A percentile compares a stretch with the other conserved stretches of the same genome.
These are phyloP conservation scores for Eugnorisma glareosa DNA, from an alignment of 2,888 invertebrate genomes.

Conservation along the genomic window DNA sequence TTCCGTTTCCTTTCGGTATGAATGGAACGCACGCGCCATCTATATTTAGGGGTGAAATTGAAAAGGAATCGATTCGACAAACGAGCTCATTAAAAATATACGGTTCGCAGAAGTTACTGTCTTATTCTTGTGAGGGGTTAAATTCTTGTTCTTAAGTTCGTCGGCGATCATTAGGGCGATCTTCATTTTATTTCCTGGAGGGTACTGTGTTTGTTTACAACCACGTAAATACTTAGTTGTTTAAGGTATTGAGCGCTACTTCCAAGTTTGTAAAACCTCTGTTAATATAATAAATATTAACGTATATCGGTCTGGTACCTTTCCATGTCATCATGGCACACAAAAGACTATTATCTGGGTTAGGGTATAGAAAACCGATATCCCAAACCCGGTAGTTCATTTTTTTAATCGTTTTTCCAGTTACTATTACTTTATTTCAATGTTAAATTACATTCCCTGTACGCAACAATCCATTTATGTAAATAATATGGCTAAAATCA, in stretches of 20 bases:
- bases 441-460: no score
- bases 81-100: slow-evolving; percentile 75
- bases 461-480: no score
- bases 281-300: no score
- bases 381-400: not conserved
- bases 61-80: slow-evolving; percentile 59
- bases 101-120: slow-evolving; percentile 62
- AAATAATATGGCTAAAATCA: no score
- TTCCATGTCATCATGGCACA: not conserved
- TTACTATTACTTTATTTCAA: no score
- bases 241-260: not conserved
- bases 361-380: not conserved
- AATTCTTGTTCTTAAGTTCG: slow-evolving; percentile 40
- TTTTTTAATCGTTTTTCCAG: no score
- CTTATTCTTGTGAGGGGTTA: slow-evolving; percentile 56
- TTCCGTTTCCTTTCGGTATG: slow-evolving; percentile 25
- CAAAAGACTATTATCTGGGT: not conserved
- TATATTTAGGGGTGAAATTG: slow-evolving; percentile 54
- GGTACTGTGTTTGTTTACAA: slow-evolving; percentile 1
- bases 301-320: not conserved
- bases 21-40: slow-evolving; percentile 38
- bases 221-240: not conserved
- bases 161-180: slow-evolving; percentile 36
- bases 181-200: slow-evolving; percentile 6
- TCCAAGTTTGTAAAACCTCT: no score